These are phyloP conservation scores for Habrosyne pyritoides DNA, from an alignment of 2,888 invertebrate genomes.

Conservation along the genomic window DNA sequence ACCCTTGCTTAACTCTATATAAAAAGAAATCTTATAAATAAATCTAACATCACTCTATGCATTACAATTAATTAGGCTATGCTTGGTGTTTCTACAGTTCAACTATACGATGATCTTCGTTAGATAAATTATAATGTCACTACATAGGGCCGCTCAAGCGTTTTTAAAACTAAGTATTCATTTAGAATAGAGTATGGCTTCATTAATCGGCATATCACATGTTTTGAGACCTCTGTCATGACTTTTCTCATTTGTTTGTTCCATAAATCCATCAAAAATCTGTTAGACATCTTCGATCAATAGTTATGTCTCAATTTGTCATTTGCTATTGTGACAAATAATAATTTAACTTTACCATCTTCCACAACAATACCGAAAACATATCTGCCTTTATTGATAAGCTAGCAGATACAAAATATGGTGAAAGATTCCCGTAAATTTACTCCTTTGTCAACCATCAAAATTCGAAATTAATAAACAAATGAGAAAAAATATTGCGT, in stretches of 20 bases:
- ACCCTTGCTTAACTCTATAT: constrained; percentile 57
- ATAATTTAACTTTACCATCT: no score
- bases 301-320: no score
- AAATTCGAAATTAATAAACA: constrained; percentile 22
- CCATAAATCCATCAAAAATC: neutral
- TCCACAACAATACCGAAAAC: neutral
- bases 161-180: constrained; percentile 41
- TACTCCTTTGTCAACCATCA: neutral
- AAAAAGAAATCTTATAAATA: constrained; percentile 74
- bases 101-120: constrained; percentile 43
- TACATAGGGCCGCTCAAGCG: constrained; percentile 52
- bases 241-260: neutral
- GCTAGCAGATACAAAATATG: neutral
- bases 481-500: constrained; percentile 25
- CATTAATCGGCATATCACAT: constrained; percentile 57
- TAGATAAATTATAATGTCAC: constrained; percentile 18
- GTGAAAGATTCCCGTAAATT: no score
- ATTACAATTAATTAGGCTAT: constrained; percentile 77
- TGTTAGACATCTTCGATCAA: no score
- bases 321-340: no score
- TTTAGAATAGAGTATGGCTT: constrained; percentile 51
- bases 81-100: constrained; percentile 80
- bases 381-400: neutral
- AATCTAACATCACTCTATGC: constrained; percentile 78
- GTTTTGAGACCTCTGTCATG: constrained; percentile 15